phyloP scores from a whole-genome alignment of 2,797 vertebrate genomes.

The Bradypodion pumilum region DNA sequence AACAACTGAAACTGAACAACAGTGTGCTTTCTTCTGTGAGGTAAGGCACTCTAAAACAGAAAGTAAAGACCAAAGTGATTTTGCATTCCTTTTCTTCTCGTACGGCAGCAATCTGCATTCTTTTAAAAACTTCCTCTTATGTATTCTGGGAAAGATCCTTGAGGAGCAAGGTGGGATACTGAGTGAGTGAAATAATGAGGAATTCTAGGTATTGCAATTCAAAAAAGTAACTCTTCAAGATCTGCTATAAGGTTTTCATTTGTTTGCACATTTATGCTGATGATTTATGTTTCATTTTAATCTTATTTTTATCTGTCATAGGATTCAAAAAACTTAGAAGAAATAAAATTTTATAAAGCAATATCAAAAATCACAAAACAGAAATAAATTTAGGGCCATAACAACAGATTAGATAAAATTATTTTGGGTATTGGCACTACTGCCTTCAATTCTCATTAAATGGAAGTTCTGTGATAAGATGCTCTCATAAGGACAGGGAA shows the following conservation, averaged over 20 bases:
- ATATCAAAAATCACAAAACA: background rate
- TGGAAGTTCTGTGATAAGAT: background rate
- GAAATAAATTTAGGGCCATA: background rate
- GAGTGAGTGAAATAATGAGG: too few species aligned
- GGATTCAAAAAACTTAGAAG: background rate
- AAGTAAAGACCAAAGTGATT: background rate
- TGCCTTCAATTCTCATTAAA: slow-evolving; percentile 18
- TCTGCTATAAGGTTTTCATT: background rate
- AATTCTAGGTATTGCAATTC: too few species aligned
- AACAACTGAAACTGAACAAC: slow-evolving; percentile 89
- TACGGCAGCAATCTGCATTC: slow-evolving; percentile 23
- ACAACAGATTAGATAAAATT: background rate
- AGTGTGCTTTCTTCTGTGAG: slow-evolving; percentile 88
- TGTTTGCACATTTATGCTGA: background rate
- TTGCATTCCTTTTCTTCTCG: slow-evolving; percentile 8
- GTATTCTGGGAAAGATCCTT: background rate
- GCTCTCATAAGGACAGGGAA: background rate
- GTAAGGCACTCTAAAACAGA: slow-evolving; percentile 74
- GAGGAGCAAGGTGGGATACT: background rate
- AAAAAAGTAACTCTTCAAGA: too few species aligned
- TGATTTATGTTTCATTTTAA: background rate
- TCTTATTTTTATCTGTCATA: background rate
- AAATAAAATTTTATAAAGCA: background rate
- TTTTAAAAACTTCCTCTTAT: slow-evolving; percentile 29
- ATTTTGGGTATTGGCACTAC: slow-evolving; percentile 38